These are phyloP conservation scores for Balearica regulorum DNA, from an alignment of 2,797 vertebrate genomes.

Conservation along the genomic window DNA sequence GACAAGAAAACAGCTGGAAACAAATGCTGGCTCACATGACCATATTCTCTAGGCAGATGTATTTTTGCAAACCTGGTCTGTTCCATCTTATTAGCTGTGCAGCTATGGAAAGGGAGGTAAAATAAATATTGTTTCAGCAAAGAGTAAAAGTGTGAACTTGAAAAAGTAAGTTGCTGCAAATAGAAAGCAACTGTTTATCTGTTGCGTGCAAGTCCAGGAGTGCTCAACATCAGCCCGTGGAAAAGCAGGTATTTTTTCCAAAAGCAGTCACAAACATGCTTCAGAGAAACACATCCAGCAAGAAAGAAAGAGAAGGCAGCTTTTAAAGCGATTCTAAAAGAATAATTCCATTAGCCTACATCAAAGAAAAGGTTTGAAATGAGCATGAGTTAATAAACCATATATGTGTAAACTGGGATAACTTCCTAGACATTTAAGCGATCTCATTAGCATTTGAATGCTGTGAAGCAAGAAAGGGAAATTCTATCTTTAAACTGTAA, in stretches of 20 bases:
- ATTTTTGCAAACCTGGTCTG: neutral
- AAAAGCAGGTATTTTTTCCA: slow-evolving; percentile 2
- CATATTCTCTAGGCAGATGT: slow-evolving; percentile 29
- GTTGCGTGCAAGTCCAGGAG: neutral
- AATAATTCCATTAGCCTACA: slow-evolving; percentile 65
- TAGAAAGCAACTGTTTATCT: slow-evolving; percentile 24
- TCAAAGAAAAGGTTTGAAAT: slow-evolving; percentile 58
- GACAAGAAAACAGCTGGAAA: slow-evolving; percentile 76
- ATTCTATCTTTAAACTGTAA: slow-evolving; percentile 48
- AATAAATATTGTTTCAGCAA: slow-evolving; percentile 27
- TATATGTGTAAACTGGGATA: slow-evolving; percentile 54
- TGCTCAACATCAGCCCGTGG: neutral
- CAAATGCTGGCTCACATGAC: slow-evolving; percentile 26
- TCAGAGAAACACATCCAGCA: slow-evolving; percentile 43
- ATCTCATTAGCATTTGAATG: slow-evolving; percentile 60
- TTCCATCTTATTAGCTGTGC: neutral
- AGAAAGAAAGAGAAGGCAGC: slow-evolving; percentile 32
- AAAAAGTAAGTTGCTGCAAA: slow-evolving; percentile 58
- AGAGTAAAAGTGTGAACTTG: slow-evolving; percentile 17
- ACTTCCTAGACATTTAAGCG: slow-evolving; percentile 56
- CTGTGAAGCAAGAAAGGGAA: slow-evolving; percentile 47
- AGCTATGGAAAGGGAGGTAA: neutral
- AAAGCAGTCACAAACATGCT: slow-evolving; percentile 30
- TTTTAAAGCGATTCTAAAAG: slow-evolving; percentile 65
- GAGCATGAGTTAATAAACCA: slow-evolving; percentile 53